Conservation (phyloP, 2,888 invertebrate genomes). For the Andrena praecox region DNA sequence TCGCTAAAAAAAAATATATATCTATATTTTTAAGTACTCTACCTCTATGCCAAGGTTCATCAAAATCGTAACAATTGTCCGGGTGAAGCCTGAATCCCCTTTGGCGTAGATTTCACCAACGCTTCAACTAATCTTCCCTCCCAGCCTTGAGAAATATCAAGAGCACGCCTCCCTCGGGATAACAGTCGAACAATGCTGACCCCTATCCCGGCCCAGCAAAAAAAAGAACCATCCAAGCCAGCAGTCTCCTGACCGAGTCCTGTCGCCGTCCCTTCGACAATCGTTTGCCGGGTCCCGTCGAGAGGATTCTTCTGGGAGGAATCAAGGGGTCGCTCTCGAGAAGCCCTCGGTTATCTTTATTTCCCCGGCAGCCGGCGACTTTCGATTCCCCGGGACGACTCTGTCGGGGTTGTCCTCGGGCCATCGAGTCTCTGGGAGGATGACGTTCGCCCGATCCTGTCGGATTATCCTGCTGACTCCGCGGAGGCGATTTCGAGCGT, state of each 20-base stretch:
- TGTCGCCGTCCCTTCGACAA: conserved; percentile 55
- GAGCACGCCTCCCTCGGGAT: no score
- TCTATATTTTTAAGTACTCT: no score
- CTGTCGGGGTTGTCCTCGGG: conserved; percentile 30
- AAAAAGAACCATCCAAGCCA: neutral
- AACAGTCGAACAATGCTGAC: no score
- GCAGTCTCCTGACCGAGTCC: conserved; percentile 11
- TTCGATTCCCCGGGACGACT: conserved; percentile 65
- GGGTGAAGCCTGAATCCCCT: no score
- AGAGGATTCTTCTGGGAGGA: conserved; percentile 66
- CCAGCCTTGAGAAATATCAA: no score
- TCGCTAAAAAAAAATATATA: no score
- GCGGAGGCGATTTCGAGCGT: neutral
- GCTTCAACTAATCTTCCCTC: no score
- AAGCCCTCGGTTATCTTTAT: conserved; percentile 64
- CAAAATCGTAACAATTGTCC: no score
- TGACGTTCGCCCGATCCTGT: conserved; percentile 45
- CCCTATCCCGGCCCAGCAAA: neutral
- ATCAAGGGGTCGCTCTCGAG: conserved; percentile 53
- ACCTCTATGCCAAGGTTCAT: no score
- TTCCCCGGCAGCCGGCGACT: conserved; percentile 34
- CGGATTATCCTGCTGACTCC: conserved; percentile 51
- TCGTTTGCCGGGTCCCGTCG: conserved; percentile 48
- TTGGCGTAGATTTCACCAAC: no score
- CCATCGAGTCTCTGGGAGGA: conserved; percentile 14